Evolutionary conservation across 2,888 invertebrate genomes (phyloP), one percentile per base, ranked within the genome.

Genomic region (Ctena decussata): DNA sequence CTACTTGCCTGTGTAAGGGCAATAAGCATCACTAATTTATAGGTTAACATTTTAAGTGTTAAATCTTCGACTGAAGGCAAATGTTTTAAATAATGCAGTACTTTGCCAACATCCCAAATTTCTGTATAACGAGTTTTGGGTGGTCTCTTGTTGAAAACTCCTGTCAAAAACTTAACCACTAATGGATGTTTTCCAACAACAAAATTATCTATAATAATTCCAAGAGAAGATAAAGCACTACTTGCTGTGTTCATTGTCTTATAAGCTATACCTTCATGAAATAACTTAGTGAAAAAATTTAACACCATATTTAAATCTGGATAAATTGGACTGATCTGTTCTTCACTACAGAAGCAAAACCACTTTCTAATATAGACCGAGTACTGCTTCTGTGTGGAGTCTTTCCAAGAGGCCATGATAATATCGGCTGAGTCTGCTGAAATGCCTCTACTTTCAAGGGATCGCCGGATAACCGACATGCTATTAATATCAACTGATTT

Each of bases 311-410:
- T 53, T 65, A 83, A 6, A 83, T 0, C 0, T 46, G 71, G 21
- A 44, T 79, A 71, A 65, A 65, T 3, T 24, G 2, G 6, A 65
- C 21, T 27, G 27, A 65, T n/a, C 69, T n/a, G n/a, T n/a, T n/a
- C n/a, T n/a, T n/a, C n/a, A n/a, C n/a, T n/a, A n/a, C n/a, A n/a
- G n/a, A n/a, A 76, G 0, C 1, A 24, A 35, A 69, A 21, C 79
- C 81, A 84, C 35, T 60, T 75, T 24, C 75, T 72, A 39, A 77
- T 65, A 73, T 83, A 83, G 30, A 57, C 39, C 0, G 60, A 32
- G 39, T 81, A 86, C 53, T 86, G 86, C 69, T 78, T 79, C 53
- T 83, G 44, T 8, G 83, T 80, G 18, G 57, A 27, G n/a, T 12
- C 60, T 71, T 53, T 70, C 65, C 85, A 82, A 21, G 82, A 85